Evolutionary conservation across 2,113 vertebrate genomes (phyloP), one percentile per base, ranked within the genome.

Genomic region (Riparia riparia): DNA sequence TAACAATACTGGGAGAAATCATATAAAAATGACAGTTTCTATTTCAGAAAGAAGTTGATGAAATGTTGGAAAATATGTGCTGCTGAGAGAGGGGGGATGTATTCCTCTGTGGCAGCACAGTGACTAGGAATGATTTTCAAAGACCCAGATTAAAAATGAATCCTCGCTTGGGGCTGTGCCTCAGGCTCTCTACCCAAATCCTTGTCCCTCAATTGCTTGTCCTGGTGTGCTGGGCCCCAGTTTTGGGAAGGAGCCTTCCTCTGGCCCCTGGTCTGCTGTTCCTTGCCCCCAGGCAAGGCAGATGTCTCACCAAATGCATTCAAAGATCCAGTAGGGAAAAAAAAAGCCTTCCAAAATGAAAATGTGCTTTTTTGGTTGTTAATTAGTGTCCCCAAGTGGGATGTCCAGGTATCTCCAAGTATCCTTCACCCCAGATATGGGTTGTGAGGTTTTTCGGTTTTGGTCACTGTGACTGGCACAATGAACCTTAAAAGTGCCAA

Each of bases 1-100:
- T 96, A 94, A 96, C 94, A 87, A 85, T 96, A 69, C 86, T 89
- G 94, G 81, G 95, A 94, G 93, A 92, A 72, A 89, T 82, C 70
- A 65, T 57, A 73, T 87, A 79, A 93, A 95, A 90, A 76, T 81
- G 81, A 45, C 81, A 68, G 89, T 93, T 92, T 82, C 81, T 96
- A 58, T 94, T 96, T 96, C 81, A 76, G 89, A 94, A 82, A 82
- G 70, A 85, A 93, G 73, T 49, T 86, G 93, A 89, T 78, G 91
- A 95, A 95, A 89, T 73, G 50, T 61, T 89, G 66, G 81, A 77
- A 90, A 89, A 79, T 78, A 57, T 4, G 10, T 64, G 18, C 65
- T 92, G 77, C 61, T 47, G 44, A 32, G 53, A 64, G 60, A 17
- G 32, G 31, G 77, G 45, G n/a, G 51, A 32, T 83, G 12, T 57